These are phyloP conservation scores for Anagrus nilaparvatae DNA, from an alignment of 1,140 invertebrate species.

Conservation along the genomic window DNA sequence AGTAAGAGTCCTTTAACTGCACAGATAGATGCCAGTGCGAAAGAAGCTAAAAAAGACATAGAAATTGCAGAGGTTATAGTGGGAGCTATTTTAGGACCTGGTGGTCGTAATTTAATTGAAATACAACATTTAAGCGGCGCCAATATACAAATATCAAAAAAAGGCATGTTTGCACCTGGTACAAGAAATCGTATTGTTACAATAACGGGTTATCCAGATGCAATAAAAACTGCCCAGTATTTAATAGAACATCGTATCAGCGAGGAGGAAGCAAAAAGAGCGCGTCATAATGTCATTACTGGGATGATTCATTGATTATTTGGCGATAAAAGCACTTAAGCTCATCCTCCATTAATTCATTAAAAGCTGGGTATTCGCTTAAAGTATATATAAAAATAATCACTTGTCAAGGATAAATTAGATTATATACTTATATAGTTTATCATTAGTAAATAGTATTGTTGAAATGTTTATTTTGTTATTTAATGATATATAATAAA, in stretches of 20 bases:
- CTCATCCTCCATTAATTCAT: slow-evolving; percentile 10
- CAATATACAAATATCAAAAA: slow-evolving; percentile 97
- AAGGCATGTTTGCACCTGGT: slow-evolving; percentile 91
- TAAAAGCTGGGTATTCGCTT: slow-evolving; percentile 11
- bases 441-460: no score
- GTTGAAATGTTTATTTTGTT: no score
- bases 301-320: slow-evolving; percentile 54
- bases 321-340: slow-evolving; percentile 9
- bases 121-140: slow-evolving; percentile 94
- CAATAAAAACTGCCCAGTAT: slow-evolving; percentile 83
- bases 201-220: slow-evolving; percentile 78
- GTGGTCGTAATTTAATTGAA: slow-evolving; percentile 90
- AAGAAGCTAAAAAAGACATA: slow-evolving; percentile 73
- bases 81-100: slow-evolving; percentile 90
- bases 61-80: slow-evolving; percentile 93
- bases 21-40: slow-evolving; percentile 52
- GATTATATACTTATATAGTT: no score
- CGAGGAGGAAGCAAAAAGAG: slow-evolving; percentile 89
- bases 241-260: slow-evolving; percentile 92
- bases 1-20: slow-evolving; percentile 66
- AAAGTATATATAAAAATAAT: not conserved
- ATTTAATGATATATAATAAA: no score
- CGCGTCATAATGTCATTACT: slow-evolving; percentile 73
- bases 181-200: slow-evolving; percentile 95
- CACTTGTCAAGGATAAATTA: no score